Evolutionary conservation across 1,140 invertebrate genomes (phyloP), one percentile per base, ranked within the genome.

Genomic region (Riptortus pedestris): DNA sequence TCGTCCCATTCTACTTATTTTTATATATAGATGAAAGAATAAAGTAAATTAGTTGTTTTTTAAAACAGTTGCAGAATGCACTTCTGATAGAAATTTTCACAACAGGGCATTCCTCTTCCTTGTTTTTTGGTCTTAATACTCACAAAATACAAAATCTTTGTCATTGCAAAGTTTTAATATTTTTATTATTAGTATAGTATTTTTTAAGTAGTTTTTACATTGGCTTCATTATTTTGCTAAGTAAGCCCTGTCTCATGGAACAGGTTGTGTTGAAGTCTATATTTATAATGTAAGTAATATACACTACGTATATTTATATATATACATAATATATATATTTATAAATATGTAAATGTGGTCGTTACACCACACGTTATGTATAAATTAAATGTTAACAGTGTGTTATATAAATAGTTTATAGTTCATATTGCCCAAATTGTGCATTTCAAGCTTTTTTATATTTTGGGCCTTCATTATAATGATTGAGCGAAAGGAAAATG

Each of bases 1-100:
- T 59, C 14, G 57, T 59, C 57, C 57, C 28, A 24, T 47, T 60
- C 47, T 64, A 64, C 63, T 64, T 64, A 64, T 64, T 64, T 64
- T 64, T 64, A 52, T 64, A 64, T 60, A 20, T 60, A 55, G 57
- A 59, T 33, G 18, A 38, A 38, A 59, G 29, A 29, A 59, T 33
- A 31, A 31, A 3, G 51, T 24, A 55, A 55, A 55, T 55, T 55
- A 55, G 51, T 55, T 59, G 28, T 57, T 29, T 33, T 43, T 26
- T 59, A 57, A 45, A 26, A 28, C 31, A 29, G 33, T 57, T 59
- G 43, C 27, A 59, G 55, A 43, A 64, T 64, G 55, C 16, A 64
- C 38, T 45, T 24, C 18, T 57, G 47, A 38, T 31, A 31, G 11
- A 47, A 26, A 43, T 22, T 60, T 38, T 38, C 22, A 22, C 59